Evolutionary conservation across 2,113 vertebrate species (phyloP).

Genomic region (Semnornis frantzii): DNA sequence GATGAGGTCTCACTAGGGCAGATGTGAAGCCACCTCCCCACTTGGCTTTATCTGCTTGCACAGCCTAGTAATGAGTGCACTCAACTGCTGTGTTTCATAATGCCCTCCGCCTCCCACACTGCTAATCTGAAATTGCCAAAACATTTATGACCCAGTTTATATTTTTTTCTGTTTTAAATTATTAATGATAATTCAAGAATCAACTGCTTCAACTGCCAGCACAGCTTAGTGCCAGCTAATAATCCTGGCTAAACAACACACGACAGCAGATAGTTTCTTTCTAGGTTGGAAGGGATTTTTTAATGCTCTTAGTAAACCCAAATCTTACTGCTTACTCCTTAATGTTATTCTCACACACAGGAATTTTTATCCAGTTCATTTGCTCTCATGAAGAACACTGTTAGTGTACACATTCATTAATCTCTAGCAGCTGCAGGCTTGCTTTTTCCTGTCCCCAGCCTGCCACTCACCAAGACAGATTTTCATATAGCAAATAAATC

Average conservation of each 20-base stretch:
- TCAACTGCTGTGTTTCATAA: background rate
- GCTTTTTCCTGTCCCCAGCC: background rate
- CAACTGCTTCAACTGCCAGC: background rate
- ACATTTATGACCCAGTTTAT: slow-evolving; percentile 31
- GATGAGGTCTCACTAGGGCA: too few species aligned
- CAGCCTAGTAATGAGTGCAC: background rate
- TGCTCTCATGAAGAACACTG: background rate
- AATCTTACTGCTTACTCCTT: background rate
- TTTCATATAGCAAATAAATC: background rate
- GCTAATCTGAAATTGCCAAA: slow-evolving; percentile 27
- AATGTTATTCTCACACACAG: background rate
- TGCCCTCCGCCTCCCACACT: background rate
- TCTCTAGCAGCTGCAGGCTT: background rate
- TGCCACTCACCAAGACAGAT: rapidly evolving
- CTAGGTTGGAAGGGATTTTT: background rate
- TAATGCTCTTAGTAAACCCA: background rate
- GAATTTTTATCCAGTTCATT: background rate
- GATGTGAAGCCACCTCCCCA: background rate
- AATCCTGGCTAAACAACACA: background rate
- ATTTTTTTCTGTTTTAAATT: background rate
- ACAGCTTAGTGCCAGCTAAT: background rate
- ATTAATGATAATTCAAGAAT: background rate
- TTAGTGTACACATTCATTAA: background rate
- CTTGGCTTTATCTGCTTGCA: background rate
- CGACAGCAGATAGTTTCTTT: background rate